phyloP scores from a whole-genome alignment of 2,888 invertebrate species.

The Kryphioiulus occultus region DNA sequence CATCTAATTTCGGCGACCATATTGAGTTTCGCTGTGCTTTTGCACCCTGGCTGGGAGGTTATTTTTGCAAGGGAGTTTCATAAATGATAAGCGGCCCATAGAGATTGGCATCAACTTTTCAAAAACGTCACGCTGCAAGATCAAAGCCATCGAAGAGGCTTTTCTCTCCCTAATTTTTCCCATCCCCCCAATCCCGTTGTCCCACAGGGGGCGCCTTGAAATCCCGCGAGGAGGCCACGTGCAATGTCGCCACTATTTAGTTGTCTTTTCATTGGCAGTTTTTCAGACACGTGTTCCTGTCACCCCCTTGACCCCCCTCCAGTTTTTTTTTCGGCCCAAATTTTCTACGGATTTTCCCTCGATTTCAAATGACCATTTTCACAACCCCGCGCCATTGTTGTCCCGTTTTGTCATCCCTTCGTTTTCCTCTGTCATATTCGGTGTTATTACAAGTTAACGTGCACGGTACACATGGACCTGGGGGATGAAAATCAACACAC shows the following conservation, averaged over 20 bases:
- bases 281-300: slow-evolving; percentile 1
- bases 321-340: neutral
- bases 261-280: slow-evolving; percentile 17
- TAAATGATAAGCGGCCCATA: slow-evolving; percentile 8
- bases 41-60: neutral
- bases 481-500: neutral
- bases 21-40: slow-evolving; percentile 9
- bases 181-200: neutral
- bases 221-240: neutral
- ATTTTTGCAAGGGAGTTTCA: neutral
- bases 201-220: slow-evolving; percentile 6
- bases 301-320: neutral
- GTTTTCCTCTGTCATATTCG: slow-evolving; percentile 16
- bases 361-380: neutral
- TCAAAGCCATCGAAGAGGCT: neutral
- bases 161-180: slow-evolving; percentile 12
- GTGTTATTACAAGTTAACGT: slow-evolving; percentile 23
- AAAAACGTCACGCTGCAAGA: slow-evolving; percentile 7
- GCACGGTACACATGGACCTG: neutral
- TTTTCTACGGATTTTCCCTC: neutral
- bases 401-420: slow-evolving; percentile 9
- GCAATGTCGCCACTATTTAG: neutral
- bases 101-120: neutral
- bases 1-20: neutral
- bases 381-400: neutral